A percentile compares a stretch with the other conserved stretches of the same genome.
Evolutionary conservation across 2,888 invertebrate species (phyloP).

Genomic region (Acleris holmiana): DNA sequence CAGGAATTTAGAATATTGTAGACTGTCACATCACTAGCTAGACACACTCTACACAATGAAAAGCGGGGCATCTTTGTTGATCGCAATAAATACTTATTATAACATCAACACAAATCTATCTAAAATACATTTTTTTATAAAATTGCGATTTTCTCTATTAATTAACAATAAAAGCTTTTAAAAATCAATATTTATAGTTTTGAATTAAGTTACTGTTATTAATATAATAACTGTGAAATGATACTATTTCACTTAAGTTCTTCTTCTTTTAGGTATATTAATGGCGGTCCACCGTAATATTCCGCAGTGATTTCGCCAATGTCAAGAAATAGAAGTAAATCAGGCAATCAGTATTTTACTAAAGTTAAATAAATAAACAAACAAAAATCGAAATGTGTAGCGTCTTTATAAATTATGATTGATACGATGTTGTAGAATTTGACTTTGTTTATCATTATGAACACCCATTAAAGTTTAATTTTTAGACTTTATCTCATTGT

Average conservation of each 20-base stretch:
- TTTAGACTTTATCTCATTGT: neutral
- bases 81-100: neutral
- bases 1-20: conserved; percentile 47
- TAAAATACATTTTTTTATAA: neutral
- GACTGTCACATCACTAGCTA: conserved; percentile 48
- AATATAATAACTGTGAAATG: neutral
- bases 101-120: neutral
- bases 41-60: conserved; percentile 56
- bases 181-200: neutral
- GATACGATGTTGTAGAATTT: neutral
- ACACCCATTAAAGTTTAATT: no score
- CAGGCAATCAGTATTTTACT: no score
- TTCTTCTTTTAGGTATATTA: no score
- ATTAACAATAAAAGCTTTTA: neutral
- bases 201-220: neutral
- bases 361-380: conserved; percentile 31
- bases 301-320: no score
- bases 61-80: conserved; percentile 44
- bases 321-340: no score
- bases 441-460: neutral
- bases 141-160: neutral
- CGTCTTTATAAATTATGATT: neutral
- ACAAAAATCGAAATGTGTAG: conserved; percentile 23
- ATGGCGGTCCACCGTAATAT: no score
- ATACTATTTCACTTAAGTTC: no score